These are phyloP conservation scores for Agonopterix arenella DNA, from an alignment of 2,888 invertebrate species.

Conservation along the genomic window DNA sequence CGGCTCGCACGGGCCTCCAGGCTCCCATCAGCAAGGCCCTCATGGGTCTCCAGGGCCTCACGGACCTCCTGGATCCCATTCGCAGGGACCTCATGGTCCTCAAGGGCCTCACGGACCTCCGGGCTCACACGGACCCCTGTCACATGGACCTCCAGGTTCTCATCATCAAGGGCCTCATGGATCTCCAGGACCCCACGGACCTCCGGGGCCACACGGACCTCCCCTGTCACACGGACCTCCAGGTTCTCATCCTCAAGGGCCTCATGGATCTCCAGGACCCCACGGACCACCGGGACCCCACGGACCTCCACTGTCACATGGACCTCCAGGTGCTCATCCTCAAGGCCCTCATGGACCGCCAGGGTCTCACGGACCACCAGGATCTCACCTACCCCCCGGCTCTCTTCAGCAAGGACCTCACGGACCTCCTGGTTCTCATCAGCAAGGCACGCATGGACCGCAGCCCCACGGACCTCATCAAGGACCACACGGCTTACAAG, in stretches of 20 bases:
- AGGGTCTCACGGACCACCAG: slow-evolving; percentile 10
- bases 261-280: slow-evolving; percentile 3
- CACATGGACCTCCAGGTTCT: slow-evolving; percentile 7
- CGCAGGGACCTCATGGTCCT: slow-evolving; percentile 12
- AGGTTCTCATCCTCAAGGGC: slow-evolving; percentile 8
- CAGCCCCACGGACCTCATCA: slow-evolving; percentile 8
- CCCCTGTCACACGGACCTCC: slow-evolving; percentile 5
- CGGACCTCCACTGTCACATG: slow-evolving; percentile 8
- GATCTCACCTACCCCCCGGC: slow-evolving; percentile 11
- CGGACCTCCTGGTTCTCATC: slow-evolving; percentile 6
- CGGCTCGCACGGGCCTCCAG: neutral
- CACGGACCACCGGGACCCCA: slow-evolving; percentile 1
- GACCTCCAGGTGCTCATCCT: slow-evolving; percentile 9
- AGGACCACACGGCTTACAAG: slow-evolving; percentile 1
- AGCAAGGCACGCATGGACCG: slow-evolving; percentile 3
- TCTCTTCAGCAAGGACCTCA: slow-evolving; percentile 9
- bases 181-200: slow-evolving; percentile 1
- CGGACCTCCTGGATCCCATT: slow-evolving; percentile 8
- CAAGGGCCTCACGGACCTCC: slow-evolving; percentile 11
- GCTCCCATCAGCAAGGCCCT: slow-evolving; percentile 1
- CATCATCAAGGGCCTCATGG: slow-evolving; percentile 4
- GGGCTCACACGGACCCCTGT: slow-evolving; percentile 7
- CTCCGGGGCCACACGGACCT: slow-evolving; percentile 1
- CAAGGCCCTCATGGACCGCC: slow-evolving; percentile 11
- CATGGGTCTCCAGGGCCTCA: slow-evolving; percentile 7